phyloP scores from a whole-genome alignment of 2,888 invertebrate genomes.

The Bellardia bayeri region DNA sequence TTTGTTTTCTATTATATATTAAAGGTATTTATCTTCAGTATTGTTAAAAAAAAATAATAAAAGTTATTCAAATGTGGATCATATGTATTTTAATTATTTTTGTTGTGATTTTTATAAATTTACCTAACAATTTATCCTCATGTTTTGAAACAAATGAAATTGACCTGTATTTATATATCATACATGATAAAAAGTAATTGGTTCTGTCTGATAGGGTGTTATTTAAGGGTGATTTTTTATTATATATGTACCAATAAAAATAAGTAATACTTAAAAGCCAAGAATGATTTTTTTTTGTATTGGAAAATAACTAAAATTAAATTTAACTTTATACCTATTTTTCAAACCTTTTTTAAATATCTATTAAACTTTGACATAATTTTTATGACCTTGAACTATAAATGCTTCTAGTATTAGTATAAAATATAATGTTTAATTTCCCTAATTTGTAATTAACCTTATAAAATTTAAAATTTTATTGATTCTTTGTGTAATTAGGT shows the following conservation, averaged over 20 bases:
- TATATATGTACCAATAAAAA: no score
- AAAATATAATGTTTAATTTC: neutral
- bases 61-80: neutral
- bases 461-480: neutral
- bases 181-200: slow-evolving; percentile 7
- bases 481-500: no score
- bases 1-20: slow-evolving; percentile 5
- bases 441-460: neutral
- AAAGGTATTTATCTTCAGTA: no score
- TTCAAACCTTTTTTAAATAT: neutral
- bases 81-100: neutral
- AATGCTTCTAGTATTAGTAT: neutral
- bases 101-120: neutral
- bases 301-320: no score
- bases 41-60: no score
- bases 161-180: slow-evolving; percentile 21
- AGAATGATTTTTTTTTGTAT: no score
- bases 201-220: slow-evolving; percentile 10
- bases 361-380: neutral
- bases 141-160: slow-evolving; percentile 25
- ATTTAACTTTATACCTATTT: no score
- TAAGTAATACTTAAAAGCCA: no score
- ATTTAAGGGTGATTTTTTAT: neutral
- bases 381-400: slow-evolving; percentile 2
- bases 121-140: neutral